Evolutionary conservation across 2,113 vertebrate species (phyloP), one percentile per base, ranked within the genome.

Genomic region (Enhydra lutris): DNA sequence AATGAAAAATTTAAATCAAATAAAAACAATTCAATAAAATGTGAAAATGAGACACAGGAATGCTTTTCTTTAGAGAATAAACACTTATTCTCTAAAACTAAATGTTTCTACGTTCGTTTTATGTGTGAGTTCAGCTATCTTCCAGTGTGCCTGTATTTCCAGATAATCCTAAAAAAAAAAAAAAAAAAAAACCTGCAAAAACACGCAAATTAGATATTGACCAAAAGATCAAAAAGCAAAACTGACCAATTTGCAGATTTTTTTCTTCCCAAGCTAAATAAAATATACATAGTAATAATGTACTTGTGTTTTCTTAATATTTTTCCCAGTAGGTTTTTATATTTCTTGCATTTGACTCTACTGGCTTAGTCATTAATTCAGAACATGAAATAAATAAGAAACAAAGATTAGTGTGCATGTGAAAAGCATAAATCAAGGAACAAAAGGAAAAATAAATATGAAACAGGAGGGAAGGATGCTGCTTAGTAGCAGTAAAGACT

Each of bases 191-290:
- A 23, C 8, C 55, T 26, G 7, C 76, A 55, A 79, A 34, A 71
- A 57, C 29, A 57, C 0, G 1, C 24, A 91, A 90, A 42, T 74
- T 18, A 42, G 50, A 63, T 96, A 36, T 39, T 61, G 45, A 47
- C 36, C 47, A 63, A 55, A 81, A 55, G 71, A 85, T 34, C 23
- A 14, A 76, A 57, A 94, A 71, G 14, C 7, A n/a, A 86, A 82
- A 89, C 13, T 78, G 7, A 47, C 12, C 50, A 79, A 24, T 39
- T 29, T 83, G 3, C 52, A 83, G 29, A 39, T 90, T 12, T 23
- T 63, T 83, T 87, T 93, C n/a, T 89, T 91, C 50, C 86, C 31
- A 87, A 31, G 20, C 39, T 89, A 91, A 95, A 59, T 88, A 73
- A 96, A 95, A 91, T 59, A 57, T 7, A 63, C 4, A n/a, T 36